These are phyloP conservation scores for Bombus ignitus DNA, from an alignment of 1,140 invertebrate genomes.

Conservation along the genomic window DNA sequence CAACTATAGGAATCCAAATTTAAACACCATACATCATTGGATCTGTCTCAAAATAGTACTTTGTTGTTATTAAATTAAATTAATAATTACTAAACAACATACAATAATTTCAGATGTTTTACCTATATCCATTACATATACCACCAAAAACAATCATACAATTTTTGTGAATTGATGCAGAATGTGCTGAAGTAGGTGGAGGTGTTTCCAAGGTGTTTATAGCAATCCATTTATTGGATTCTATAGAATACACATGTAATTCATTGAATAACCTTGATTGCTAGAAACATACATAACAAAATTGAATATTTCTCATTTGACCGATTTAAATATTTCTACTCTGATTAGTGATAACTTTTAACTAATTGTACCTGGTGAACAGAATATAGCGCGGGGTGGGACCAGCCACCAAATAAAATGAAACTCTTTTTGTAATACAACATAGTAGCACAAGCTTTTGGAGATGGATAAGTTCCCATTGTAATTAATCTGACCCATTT, in stretches of 20 bases:
- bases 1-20: constrained; percentile 90
- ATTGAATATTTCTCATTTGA: background rate
- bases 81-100: background rate
- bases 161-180: constrained; percentile 93
- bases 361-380: constrained; percentile 88
- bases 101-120: constrained; percentile 38
- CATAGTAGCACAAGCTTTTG: constrained; percentile 97
- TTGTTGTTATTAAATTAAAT: constrained; percentile 29
- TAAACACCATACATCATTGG: constrained; percentile 95
- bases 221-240: constrained; percentile 92
- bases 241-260: constrained; percentile 94
- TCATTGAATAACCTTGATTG: constrained; percentile 94
- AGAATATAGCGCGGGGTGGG: constrained; percentile 95
- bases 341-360: constrained; percentile 11
- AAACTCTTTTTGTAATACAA: constrained; percentile 92
- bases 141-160: constrained; percentile 97
- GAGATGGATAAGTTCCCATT: constrained; percentile 95
- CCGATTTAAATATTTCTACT: background rate
- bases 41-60: constrained; percentile 80
- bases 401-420: constrained; percentile 97
- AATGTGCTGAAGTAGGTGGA: constrained; percentile 94
- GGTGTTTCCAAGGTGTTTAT: constrained; percentile 86
- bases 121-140: constrained; percentile 78
- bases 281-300: constrained; percentile 72
- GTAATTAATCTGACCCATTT: constrained; percentile 92